These are phyloP conservation scores for Acrobasis repandana DNA, from an alignment of 2,888 invertebrate species.

Conservation along the genomic window DNA sequence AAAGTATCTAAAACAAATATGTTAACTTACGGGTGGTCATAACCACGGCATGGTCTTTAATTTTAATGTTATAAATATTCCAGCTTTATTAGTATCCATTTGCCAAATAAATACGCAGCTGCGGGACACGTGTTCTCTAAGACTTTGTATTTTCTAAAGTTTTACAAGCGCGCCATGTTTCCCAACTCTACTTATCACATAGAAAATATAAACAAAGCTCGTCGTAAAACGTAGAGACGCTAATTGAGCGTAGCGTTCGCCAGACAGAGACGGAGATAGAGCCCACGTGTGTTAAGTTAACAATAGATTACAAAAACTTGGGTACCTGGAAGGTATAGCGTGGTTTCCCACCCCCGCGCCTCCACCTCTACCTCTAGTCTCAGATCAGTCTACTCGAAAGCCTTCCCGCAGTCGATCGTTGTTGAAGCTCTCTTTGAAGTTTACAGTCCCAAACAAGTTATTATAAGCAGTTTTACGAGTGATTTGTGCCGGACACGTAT, in stretches of 20 bases:
- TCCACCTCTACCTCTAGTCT: conserved; percentile 43
- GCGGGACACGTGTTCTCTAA: conserved; percentile 51
- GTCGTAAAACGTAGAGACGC: conserved; percentile 47
- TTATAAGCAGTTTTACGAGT: conserved; percentile 41
- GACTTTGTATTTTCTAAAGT: conserved; percentile 43
- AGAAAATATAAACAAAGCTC: conserved; percentile 72
- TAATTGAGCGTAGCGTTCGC: conserved; percentile 37
- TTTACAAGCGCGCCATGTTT: conserved; percentile 50
- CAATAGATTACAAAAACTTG: conserved; percentile 73
- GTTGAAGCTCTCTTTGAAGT: conserved; percentile 32
- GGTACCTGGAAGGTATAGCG: conserved; percentile 73
- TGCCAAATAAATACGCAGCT: conserved; percentile 37
- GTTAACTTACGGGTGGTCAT: conserved; percentile 4
- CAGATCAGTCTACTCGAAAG: conserved; percentile 61
- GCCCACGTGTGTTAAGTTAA: conserved; percentile 76
- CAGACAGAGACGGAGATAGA: conserved; percentile 55
- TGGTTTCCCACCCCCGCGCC: conserved; percentile 60
- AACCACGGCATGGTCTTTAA: neutral
- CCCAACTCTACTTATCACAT: conserved; percentile 53
- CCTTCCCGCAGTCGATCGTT: conserved; percentile 57
- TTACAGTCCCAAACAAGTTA: conserved; percentile 28
- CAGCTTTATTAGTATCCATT: conserved; percentile 3
- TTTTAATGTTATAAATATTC: conserved; percentile 1
- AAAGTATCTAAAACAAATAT: neutral
- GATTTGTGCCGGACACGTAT: conserved; percentile 40